Base-by-base conservation (phyloP, 1,140 invertebrate species). In the Saccostrea glomerata region DNA sequence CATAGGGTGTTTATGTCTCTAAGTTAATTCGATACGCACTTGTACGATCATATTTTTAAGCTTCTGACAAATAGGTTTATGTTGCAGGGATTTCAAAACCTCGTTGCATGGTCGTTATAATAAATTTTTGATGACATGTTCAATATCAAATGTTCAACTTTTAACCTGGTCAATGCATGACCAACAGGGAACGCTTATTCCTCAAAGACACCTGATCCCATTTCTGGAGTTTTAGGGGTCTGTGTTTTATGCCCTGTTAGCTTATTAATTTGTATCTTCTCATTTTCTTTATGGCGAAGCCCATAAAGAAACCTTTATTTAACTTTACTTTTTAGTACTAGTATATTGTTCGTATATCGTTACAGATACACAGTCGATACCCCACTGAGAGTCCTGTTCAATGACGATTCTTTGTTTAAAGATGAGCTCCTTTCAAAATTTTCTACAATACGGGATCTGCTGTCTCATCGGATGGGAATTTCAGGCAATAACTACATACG, bases 401-500 rank as follows among this genome's bases (percentile, higher is more conserved):
- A 86, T n/a, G 85, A 88, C 3, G 56, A 86, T 7, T 58, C 36
- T 17, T 60, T 88, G n/a, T 88, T 88, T 25, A 25, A 47, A 25
- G 87, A 88, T n/a, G 55, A 55, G 12, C 9, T 88, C 13, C 20
- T 84, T 7, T 88, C 87, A 4, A 15, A 83, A 11, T 87, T 88
- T 55, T 86, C 86, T 9, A 89, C 85, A 1, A 11, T 91, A 17
- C 77, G 87, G 15, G 90, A 91, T 82, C 25, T 91, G 1, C 58
- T 91, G 17, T 58, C 87, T 3, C 90, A 91, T 47, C 73, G 86
- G n/a, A 55, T 86, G 12, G 90, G 88, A 0, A 58, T 91, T 40
- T 82, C 89, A 9, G 63, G 54, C n/a, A 87, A 91, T 66, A 88
- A 90, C 83, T 56, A n/a, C 13, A 77, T 91, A 30, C 88, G 90